Conservation (phyloP, 2,797 vertebrate genomes). For the Cryptoprocta ferox region DNA sequence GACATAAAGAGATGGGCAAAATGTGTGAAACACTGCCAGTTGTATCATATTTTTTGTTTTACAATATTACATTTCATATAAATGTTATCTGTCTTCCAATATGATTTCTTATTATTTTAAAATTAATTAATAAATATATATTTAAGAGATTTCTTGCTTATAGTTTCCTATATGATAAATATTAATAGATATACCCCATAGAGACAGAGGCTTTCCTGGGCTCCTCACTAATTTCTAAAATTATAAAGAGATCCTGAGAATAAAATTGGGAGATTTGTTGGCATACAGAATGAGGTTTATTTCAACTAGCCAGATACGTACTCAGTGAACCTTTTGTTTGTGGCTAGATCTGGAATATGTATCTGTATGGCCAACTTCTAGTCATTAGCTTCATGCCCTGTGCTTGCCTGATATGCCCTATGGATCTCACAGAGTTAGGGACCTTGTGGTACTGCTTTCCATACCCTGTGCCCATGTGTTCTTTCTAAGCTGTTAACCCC, state of each 20-base stretch:
- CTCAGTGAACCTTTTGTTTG: neutral
- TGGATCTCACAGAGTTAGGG: neutral
- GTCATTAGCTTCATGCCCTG: neutral
- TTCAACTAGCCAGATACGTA: neutral
- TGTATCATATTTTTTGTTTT: neutral
- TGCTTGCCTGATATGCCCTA: neutral
- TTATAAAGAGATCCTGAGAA: neutral
- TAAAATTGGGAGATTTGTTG: neutral
- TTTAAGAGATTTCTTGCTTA: neutral
- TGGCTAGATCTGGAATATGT: neutral
- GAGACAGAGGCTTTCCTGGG: neutral
- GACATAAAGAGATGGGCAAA: neutral
- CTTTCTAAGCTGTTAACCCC: neutral
- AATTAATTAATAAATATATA: neutral
- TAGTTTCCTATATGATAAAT: neutral
- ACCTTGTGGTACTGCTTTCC: neutral
- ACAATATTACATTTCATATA: constrained; percentile 25
- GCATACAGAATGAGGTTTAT: neutral
- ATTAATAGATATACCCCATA: neutral
- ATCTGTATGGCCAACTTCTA: neutral
- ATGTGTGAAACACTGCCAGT: neutral
- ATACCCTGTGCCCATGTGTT: neutral
- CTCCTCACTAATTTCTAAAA: neutral
- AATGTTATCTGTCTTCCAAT: neutral
- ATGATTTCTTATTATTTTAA: neutral